Evolutionary conservation across 2,888 invertebrate genomes (phyloP).

Genomic region (Pristionchus mayeri): DNA sequence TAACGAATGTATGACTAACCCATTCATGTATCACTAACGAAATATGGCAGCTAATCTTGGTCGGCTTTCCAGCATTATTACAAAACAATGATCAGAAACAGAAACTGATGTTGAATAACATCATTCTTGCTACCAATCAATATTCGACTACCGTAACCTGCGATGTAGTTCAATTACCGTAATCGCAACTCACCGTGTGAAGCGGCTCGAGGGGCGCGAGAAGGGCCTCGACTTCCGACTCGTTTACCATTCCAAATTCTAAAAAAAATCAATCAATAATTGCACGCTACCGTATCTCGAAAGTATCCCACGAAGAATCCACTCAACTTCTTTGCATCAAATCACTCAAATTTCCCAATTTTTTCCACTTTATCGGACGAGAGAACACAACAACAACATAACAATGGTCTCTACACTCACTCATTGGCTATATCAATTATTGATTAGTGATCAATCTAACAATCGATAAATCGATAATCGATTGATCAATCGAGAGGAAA

Average conservation of each 20-base stretch:
- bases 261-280: neutral
- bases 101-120: too few relatives aligned
- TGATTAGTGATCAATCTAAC: too few relatives aligned
- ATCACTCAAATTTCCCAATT: neutral
- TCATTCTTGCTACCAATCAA: neutral
- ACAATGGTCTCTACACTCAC: conserved; percentile 32
- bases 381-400: conserved; percentile 38
- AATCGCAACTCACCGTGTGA: conserved; percentile 28
- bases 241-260: conserved; percentile 43
- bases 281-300: neutral
- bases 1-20: too few relatives aligned
- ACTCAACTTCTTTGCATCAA: neutral
- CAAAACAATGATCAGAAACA: too few relatives aligned
- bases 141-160: neutral
- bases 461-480: neutral
- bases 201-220: conserved; percentile 35
- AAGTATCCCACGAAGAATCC: neutral
- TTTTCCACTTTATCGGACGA: neutral
- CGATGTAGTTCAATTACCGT: neutral
- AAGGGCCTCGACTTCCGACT: conserved; percentile 43
- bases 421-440: neutral
- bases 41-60: too few relatives aligned
- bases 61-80: too few relatives aligned
- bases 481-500: neutral
- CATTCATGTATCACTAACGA: too few relatives aligned